phyloP scores from a whole-genome alignment of 2,113 vertebrate genomes.

The Perccottus glenii region DNA sequence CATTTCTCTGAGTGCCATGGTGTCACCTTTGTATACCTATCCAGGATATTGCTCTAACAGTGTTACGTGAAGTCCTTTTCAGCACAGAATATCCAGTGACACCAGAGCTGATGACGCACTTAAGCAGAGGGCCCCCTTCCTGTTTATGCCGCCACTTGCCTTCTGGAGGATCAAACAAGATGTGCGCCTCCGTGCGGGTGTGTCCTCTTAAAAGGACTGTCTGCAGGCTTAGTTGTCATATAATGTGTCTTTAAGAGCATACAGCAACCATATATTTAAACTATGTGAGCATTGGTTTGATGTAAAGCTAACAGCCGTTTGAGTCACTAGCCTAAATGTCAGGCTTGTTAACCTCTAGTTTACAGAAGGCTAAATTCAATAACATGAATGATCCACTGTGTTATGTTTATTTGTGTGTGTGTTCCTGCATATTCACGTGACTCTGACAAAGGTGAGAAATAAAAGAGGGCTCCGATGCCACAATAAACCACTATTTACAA shows the following conservation, averaged over 20 bases:
- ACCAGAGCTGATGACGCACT: constrained; percentile 68
- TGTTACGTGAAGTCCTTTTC: constrained; percentile 68
- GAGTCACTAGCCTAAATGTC: constrained; percentile 48
- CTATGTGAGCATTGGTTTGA: too few species aligned
- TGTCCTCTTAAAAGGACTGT: constrained; percentile 28
- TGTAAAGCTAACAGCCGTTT: constrained; percentile 3
- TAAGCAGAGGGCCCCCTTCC: constrained; percentile 68
- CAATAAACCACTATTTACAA: background rate
- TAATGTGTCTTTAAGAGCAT: too few species aligned
- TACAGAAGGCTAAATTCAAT: constrained; percentile 40
- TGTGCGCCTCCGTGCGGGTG: constrained; percentile 29
- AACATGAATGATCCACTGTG: constrained; percentile 17
- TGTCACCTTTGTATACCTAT: constrained; percentile 58
- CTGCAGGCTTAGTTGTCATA: background rate
- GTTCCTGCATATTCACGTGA: background rate
- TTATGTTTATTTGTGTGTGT: constrained; percentile 11
- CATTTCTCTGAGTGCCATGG: background rate
- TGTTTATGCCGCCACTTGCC: constrained; percentile 68
- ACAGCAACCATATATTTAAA: too few species aligned
- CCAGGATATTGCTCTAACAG: constrained; percentile 66
- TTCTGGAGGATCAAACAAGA: constrained; percentile 61
- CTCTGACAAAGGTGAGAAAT: background rate
- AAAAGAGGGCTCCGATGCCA: background rate
- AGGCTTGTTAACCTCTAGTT: constrained; percentile 51
- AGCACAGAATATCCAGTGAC: constrained; percentile 65